Evolutionary conservation across 1,140 invertebrate species (phyloP).

Genomic region (Drosophila pruinosa): DNA sequence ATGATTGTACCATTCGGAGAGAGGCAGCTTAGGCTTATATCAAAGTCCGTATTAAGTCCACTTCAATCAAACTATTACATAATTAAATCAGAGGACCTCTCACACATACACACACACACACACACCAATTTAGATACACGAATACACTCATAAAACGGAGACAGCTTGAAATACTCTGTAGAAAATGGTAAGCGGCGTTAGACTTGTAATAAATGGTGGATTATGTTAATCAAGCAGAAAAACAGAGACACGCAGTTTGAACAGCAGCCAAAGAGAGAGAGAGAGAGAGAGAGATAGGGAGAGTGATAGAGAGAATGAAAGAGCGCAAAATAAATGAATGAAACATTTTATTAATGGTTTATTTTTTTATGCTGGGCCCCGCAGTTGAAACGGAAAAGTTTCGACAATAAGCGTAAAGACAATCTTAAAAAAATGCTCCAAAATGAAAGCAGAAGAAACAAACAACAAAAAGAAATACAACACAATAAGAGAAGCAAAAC

Average conservation of each 20-base stretch:
- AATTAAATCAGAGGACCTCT: slow-evolving; percentile 67
- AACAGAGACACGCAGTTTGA: slow-evolving; percentile 61
- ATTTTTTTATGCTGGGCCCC: slow-evolving; percentile 27
- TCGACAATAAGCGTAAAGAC: slow-evolving; percentile 31
- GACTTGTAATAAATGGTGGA: slow-evolving; percentile 77
- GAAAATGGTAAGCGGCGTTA: slow-evolving; percentile 36
- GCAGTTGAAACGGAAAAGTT: slow-evolving; percentile 35
- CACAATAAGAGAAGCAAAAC: slow-evolving; percentile 29
- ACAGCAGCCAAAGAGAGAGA: slow-evolving; percentile 4
- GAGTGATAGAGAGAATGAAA: background rate
- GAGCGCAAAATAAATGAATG: slow-evolving; percentile 68
- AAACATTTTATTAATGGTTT: slow-evolving; percentile 80
- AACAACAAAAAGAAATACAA: slow-evolving; percentile 2
- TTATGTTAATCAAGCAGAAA: slow-evolving; percentile 81
- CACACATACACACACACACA: slow-evolving; percentile 19
- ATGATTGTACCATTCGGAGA: background rate
- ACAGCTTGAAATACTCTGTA: background rate
- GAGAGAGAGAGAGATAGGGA: background rate
- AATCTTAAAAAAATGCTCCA: slow-evolving; percentile 35
- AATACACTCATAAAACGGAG: slow-evolving; percentile 1
- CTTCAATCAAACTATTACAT: slow-evolving; percentile 80
- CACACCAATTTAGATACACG: slow-evolving; percentile 12
- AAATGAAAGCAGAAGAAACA: slow-evolving; percentile 2
- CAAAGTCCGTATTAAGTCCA: slow-evolving; percentile 64
- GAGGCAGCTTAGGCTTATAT: slow-evolving; percentile 49